Conservation (phyloP, 35 echinoderm and acorn worm genomes). For the Diadema setosum region DNA sequence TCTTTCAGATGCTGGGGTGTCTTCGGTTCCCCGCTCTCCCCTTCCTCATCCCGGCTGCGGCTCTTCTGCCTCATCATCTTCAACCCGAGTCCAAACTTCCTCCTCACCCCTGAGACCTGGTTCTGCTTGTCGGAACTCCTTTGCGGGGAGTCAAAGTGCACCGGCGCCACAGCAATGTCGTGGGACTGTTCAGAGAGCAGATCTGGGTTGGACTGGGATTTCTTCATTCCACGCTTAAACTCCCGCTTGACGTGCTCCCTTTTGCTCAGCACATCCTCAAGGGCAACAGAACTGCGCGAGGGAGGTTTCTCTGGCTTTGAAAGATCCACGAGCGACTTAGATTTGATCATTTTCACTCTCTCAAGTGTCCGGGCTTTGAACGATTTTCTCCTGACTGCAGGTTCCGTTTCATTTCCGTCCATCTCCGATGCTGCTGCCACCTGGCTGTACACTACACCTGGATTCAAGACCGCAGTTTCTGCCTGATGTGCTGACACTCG, state of each 20-base stretch:
- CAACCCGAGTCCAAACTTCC: conserved; percentile 14
- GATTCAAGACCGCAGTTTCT: background rate
- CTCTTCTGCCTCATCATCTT: conserved; percentile 31
- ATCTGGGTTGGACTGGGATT: conserved; percentile 36
- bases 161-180: background rate
- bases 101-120: background rate
- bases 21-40: background rate
- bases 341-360: background rate
- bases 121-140: background rate
- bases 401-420: background rate
- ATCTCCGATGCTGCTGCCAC: background rate
- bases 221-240: background rate
- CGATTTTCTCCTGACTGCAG: background rate
- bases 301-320: background rate
- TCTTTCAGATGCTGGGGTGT: background rate
- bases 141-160: background rate
- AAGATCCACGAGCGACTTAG: background rate
- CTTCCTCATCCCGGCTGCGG: background rate
- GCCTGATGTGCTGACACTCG: background rate
- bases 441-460: background rate
- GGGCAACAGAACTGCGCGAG: background rate
- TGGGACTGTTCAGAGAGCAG: background rate
- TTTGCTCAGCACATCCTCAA: background rate
- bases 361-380: conserved; percentile 12
- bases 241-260: background rate